These are phyloP conservation scores for Prietella phreatophila DNA, from an alignment of 2,113 vertebrate genomes.

Conservation along the genomic window DNA sequence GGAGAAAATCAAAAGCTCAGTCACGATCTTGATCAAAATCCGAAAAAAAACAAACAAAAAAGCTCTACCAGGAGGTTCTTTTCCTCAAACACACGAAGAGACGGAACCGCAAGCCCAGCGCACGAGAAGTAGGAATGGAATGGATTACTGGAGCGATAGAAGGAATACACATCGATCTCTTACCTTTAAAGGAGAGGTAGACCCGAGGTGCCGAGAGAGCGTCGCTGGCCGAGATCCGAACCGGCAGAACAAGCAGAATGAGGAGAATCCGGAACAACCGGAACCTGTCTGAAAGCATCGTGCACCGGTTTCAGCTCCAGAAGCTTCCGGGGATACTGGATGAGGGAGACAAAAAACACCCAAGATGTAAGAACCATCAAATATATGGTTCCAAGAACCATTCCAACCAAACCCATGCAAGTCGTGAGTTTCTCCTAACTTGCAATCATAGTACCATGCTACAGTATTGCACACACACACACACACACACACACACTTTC, in stretches of 20 bases:
- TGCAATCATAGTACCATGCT: background rate
- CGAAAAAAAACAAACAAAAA: too few species aligned
- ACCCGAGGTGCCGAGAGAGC: slow-evolving; percentile 71
- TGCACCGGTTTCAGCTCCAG: slow-evolving; percentile 56
- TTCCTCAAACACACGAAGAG: background rate
- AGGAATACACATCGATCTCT: slow-evolving; percentile 19
- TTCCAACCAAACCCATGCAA: background rate
- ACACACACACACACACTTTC: background rate
- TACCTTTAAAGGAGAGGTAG: slow-evolving; percentile 79
- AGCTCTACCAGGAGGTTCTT: background rate
- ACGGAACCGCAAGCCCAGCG: background rate
- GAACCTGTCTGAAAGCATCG: slow-evolving; percentile 67
- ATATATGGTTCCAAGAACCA: too few species aligned
- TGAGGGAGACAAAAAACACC: slow-evolving; percentile 32
- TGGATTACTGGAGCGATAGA: background rate
- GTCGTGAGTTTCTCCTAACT: background rate
- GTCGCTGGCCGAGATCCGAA: slow-evolving; percentile 64
- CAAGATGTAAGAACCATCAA: background rate
- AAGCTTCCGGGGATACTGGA: slow-evolving; percentile 52
- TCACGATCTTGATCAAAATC: background rate
- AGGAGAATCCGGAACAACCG: slow-evolving; percentile 66
- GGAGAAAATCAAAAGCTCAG: slow-evolving; percentile 37
- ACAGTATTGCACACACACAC: background rate
- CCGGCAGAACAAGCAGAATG: slow-evolving; percentile 57
- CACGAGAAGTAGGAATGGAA: slow-evolving; percentile 1